Evolutionary conservation across 2,797 vertebrate genomes (phyloP).

Genomic region (Luscinia luscinia): DNA sequence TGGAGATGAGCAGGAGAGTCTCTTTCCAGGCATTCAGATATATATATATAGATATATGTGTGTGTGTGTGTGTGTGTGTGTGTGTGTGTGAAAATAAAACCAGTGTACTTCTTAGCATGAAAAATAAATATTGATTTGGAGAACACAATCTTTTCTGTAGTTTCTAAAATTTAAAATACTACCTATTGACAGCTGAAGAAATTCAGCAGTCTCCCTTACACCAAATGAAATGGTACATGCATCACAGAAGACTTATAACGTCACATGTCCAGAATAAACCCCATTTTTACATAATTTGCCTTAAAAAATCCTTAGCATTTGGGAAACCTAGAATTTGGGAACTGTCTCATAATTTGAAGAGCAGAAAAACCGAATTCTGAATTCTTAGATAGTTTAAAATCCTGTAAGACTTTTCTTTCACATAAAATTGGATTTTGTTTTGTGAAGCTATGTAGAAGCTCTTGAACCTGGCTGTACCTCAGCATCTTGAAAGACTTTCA

Average conservation of each 20-base stretch:
- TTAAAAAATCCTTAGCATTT: background rate
- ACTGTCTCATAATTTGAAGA: background rate
- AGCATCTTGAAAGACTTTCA: background rate
- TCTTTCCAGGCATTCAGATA: background rate
- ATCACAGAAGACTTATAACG: background rate
- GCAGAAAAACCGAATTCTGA: background rate
- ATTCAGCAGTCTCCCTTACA: background rate
- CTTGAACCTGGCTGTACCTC: background rate
- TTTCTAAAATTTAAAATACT: background rate
- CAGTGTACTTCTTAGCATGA: accelerated
- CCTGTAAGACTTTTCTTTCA: background rate
- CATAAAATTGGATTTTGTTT: background rate
- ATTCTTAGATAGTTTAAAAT: background rate
- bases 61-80: accelerated
- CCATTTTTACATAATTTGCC: background rate
- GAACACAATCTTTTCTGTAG: background rate
- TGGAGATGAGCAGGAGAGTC: background rate
- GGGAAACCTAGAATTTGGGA: background rate
- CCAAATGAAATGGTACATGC: background rate
- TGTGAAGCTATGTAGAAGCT: background rate
- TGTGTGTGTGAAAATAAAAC: background rate
- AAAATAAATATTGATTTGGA: background rate
- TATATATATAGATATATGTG: background rate
- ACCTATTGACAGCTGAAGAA: background rate
- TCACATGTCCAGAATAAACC: background rate